Evolutionary conservation across 2,888 invertebrate species (phyloP).

Genomic region (Drosophila fulvimacula): DNA sequence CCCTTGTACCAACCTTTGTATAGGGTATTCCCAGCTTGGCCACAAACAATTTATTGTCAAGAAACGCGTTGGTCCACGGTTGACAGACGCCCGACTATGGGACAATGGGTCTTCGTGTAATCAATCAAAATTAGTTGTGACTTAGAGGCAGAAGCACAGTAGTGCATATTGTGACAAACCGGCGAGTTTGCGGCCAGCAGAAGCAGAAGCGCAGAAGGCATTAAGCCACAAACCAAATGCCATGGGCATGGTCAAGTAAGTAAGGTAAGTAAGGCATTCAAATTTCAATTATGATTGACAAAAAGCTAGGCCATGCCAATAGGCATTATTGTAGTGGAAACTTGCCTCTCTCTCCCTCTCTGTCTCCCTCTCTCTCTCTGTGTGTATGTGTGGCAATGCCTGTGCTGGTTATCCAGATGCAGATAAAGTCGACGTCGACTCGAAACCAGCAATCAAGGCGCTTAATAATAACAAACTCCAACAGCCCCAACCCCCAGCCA

Average conservation of each 20-base stretch:
- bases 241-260: slow-evolving; percentile 15
- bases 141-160: slow-evolving; percentile 62
- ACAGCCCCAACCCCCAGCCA: slow-evolving; percentile 17
- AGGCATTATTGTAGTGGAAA: neutral
- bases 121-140: slow-evolving; percentile 84
- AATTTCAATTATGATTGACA: slow-evolving; percentile 44
- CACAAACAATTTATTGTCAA: slow-evolving; percentile 37
- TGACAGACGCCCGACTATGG: slow-evolving; percentile 31
- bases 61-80: slow-evolving; percentile 30
- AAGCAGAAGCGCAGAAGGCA: slow-evolving; percentile 11
- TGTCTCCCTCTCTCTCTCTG: neutral
- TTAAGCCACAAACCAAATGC: slow-evolving; percentile 21
- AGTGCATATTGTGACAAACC: slow-evolving; percentile 74
- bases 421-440: slow-evolving; percentile 39
- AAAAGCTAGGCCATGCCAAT: slow-evolving; percentile 28
- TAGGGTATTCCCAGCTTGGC: slow-evolving; percentile 27
- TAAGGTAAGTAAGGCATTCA: slow-evolving; percentile 37
- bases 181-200: slow-evolving; percentile 19
- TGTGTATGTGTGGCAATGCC: neutral
- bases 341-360: neutral
- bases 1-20: neutral
- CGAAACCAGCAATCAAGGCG: slow-evolving; percentile 47
- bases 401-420: slow-evolving; percentile 45
- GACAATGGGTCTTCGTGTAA: slow-evolving; percentile 53
- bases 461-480: slow-evolving; percentile 52